Evolutionary conservation across 1,140 invertebrate genomes (phyloP).

Genomic region (Dolichoris vasculosae): DNA sequence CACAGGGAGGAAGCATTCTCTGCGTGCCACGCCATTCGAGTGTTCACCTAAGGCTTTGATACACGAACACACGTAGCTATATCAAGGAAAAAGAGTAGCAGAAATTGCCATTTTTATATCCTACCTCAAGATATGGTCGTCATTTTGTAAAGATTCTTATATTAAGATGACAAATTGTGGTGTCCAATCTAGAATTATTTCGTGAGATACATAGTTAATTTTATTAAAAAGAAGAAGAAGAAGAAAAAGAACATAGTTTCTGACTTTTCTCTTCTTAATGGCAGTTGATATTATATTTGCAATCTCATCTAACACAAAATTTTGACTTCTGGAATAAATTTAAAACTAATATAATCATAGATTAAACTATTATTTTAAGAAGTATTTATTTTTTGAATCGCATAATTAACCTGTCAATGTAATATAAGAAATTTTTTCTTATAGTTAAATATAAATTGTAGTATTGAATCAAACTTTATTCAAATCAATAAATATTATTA

Average conservation of each 20-base stretch:
- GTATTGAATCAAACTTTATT: too few relatives aligned
- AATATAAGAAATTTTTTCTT: too few relatives aligned
- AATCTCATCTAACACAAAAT: too few relatives aligned
- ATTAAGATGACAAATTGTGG: background rate
- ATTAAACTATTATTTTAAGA: too few relatives aligned
- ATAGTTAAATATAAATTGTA: too few relatives aligned
- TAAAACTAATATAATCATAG: too few relatives aligned
- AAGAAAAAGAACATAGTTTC: background rate
- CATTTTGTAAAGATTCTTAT: background rate
- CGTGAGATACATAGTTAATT: background rate
- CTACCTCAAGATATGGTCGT: background rate
- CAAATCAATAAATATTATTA: too few relatives aligned
- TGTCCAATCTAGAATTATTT: background rate
- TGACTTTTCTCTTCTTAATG: background rate
- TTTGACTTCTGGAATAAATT: too few relatives aligned
- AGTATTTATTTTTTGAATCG: too few relatives aligned
- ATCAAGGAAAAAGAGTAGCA: background rate
- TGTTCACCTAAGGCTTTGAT: constrained; percentile 42
- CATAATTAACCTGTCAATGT: too few relatives aligned
- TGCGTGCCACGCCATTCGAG: constrained; percentile 19
- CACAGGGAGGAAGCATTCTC: constrained; percentile 21
- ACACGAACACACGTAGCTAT: background rate
- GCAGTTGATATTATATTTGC: background rate
- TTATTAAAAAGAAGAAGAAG: background rate
- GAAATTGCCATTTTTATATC: constrained; percentile 22